A percentile compares a stretch with the other conserved stretches of the same genome.
These are phyloP conservation scores for Erebia ligea DNA, from an alignment of 2,888 invertebrate species.

Conservation along the genomic window DNA sequence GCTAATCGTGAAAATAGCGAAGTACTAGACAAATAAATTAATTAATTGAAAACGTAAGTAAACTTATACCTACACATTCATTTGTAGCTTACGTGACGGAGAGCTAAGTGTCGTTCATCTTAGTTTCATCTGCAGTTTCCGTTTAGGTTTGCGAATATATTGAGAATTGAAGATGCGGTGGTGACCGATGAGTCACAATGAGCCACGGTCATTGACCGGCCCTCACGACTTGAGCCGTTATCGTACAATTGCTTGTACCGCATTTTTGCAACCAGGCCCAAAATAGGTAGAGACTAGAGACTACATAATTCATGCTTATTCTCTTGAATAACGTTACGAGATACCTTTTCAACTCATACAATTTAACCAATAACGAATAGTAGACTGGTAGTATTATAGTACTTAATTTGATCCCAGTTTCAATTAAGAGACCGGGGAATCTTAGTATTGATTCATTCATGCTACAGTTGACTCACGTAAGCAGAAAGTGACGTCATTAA, in stretches of 20 bases:
- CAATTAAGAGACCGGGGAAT: constrained; percentile 11
- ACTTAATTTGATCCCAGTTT: constrained; percentile 9
- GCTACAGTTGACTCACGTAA: constrained; percentile 32
- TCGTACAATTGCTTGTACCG: constrained; percentile 57
- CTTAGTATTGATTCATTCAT: constrained; percentile 36
- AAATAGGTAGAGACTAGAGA: constrained; percentile 27
- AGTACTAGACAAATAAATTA: neutral
- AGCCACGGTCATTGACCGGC: constrained; percentile 70
- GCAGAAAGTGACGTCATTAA: constrained; percentile 33
- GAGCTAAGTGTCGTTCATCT: constrained; percentile 41
- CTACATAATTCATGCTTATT: neutral
- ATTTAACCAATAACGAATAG: neutral
- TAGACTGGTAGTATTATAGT: too few species aligned
- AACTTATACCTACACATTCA: neutral
- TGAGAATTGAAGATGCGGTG: constrained; percentile 55
- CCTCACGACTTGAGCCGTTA: constrained; percentile 61
- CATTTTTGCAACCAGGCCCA: constrained; percentile 45
- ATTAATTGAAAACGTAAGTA: neutral
- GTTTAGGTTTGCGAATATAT: constrained; percentile 43
- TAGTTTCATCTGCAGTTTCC: constrained; percentile 45
- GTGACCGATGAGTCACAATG: constrained; percentile 63
- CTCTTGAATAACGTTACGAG: constrained; percentile 1
- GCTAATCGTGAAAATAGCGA: constrained; percentile 43
- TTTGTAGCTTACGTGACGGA: neutral
- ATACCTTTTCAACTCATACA: neutral